These are phyloP conservation scores for Osmoderma eremita DNA, from an alignment of 2,888 invertebrate species.

Conservation along the genomic window DNA sequence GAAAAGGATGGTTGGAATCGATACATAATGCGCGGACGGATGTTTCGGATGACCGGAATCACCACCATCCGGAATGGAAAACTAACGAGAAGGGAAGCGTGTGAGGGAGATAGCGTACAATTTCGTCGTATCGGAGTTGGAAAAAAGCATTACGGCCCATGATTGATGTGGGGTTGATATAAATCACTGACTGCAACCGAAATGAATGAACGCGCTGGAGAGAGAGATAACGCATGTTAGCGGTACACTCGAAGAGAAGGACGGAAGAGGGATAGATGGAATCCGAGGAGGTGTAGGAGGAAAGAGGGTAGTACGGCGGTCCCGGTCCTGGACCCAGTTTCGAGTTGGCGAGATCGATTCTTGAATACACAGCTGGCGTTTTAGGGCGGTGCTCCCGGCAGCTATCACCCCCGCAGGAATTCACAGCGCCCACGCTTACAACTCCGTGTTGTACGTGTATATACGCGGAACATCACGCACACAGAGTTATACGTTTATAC, in stretches of 20 bases:
- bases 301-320: slow-evolving; percentile 32
- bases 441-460: neutral
- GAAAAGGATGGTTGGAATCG: too few species aligned
- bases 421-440: slow-evolving; percentile 9
- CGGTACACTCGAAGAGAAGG: neutral
- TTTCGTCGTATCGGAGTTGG: neutral
- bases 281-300: slow-evolving; percentile 3
- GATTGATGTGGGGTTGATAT: slow-evolving; percentile 42
- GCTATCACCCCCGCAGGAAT: slow-evolving; percentile 48
- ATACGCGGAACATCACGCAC: neutral
- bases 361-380: slow-evolving; percentile 61
- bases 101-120: neutral
- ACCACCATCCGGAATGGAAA: too few species aligned
- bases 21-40: too few species aligned
- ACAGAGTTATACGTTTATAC: neutral
- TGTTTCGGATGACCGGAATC: too few species aligned
- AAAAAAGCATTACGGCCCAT: slow-evolving; percentile 32
- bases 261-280: slow-evolving; percentile 19
- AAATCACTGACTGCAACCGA: slow-evolving; percentile 43
- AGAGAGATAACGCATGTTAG: slow-evolving; percentile 10
- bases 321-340: slow-evolving; percentile 59
- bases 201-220: slow-evolving; percentile 47
- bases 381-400: slow-evolving; percentile 60
- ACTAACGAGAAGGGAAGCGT: neutral
- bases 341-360: slow-evolving; percentile 58